These are phyloP conservation scores for Stichopus chloronotus DNA, from an alignment of 35 echinoderm and acorn worm species.

Conservation along the genomic window DNA sequence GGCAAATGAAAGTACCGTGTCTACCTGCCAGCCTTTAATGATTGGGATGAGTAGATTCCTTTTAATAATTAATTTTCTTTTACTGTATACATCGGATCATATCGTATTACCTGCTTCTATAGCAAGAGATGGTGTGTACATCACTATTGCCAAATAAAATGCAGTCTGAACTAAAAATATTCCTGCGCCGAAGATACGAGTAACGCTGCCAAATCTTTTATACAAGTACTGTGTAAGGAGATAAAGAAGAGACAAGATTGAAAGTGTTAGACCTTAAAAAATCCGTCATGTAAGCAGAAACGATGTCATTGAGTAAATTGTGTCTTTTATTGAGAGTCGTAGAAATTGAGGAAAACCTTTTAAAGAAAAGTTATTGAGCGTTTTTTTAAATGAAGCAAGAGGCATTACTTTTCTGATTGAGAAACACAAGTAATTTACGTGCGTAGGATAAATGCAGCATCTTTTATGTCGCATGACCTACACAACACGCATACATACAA, in stretches of 20 bases:
- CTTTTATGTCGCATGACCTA: too few relatives aligned
- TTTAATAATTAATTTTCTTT: too few relatives aligned
- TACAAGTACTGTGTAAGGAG: constrained; percentile 48
- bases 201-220: neutral
- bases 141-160: constrained; percentile 62
- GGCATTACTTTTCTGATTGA: too few relatives aligned
- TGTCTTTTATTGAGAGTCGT: neutral
- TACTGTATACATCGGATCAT: too few relatives aligned
- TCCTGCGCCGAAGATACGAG: constrained; percentile 23
- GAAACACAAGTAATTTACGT: too few relatives aligned
- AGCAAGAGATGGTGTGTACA: constrained; percentile 59
- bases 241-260: neutral
- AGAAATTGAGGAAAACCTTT: neutral
- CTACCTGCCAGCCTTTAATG: too few relatives aligned
- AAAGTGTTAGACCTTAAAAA: neutral
- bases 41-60: too few relatives aligned
- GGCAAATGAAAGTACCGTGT: too few relatives aligned
- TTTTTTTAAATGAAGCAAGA: too few relatives aligned
- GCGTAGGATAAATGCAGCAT: too few relatives aligned
- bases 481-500: too few relatives aligned
- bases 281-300: neutral
- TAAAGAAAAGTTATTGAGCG: neutral
- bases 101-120: constrained; percentile 59
- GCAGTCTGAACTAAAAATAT: constrained; percentile 62
- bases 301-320: neutral